Percentiles rank a stretch among this genome's conserved stretches.
Conservation (phyloP, 2,797 vertebrate genomes). For the Amphiprion clarkii region DNA sequence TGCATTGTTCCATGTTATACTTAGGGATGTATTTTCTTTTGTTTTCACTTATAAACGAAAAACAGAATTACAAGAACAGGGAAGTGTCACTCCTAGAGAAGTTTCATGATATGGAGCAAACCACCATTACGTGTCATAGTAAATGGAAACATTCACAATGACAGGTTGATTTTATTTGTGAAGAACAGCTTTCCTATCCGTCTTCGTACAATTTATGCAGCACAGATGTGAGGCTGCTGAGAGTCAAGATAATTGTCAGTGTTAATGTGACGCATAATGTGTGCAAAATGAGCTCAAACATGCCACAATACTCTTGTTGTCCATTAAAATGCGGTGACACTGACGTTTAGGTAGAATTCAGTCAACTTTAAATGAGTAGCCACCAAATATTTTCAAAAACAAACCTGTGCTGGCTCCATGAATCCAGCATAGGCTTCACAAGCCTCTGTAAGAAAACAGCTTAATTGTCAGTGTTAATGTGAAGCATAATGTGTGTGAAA, state of each 20-base stretch:
- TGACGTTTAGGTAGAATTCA: neutral
- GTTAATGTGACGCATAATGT: neutral
- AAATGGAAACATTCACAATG: neutral
- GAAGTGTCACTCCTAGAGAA: neutral
- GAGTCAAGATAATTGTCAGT: neutral
- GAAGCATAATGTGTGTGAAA: neutral
- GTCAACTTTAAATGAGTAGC: conserved; percentile 2
- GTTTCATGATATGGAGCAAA: neutral
- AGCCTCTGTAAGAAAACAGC: neutral
- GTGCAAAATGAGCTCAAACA: neutral
- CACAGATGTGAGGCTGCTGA: conserved; percentile 2
- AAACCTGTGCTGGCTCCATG: neutral
- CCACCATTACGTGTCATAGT: neutral
- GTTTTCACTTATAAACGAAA: neutral
- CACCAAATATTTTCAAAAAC: conserved; percentile 1
- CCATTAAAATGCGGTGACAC: conserved; percentile 2
- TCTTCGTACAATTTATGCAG: neutral
- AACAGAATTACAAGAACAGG: neutral
- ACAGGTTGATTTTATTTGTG: neutral
- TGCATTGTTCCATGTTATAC: neutral
- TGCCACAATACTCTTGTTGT: neutral
- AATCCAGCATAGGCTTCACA: neutral
- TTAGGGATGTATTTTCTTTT: neutral
- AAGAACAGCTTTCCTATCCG: neutral
- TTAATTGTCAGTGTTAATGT: neutral